Evolutionary conservation across 2,113 vertebrate genomes (phyloP), one percentile per base, ranked within the genome.

Genomic region (Spea bombifrons): DNA sequence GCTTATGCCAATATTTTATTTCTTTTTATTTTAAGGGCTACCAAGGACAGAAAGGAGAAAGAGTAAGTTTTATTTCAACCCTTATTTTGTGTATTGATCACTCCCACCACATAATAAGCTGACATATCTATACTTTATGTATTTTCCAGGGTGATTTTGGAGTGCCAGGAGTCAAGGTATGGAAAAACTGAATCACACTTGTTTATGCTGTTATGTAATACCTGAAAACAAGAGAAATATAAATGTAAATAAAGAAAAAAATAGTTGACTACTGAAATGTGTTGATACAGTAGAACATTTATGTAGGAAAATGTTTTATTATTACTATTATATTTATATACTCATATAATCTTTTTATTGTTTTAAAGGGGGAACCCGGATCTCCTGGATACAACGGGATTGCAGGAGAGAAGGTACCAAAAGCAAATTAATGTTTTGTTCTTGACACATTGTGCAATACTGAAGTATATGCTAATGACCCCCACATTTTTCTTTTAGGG

Each of bases 11-110:
- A n/a, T n/a, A 2, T 8, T 74, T 55, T 73, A 66, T 67, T 13
- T 63, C 17, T 7, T 53, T 73, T 50, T 63, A 30, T 77, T 65
- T 78, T n/a, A 66, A 84, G 83, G 83, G 83, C 10, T 15, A 61
- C 53, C n/a, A 71, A 16, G 83, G 81, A 7, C 67, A 78, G 7
- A 84, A 82, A 81, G 83, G 83, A 73, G 83, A 82, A 71, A 76
- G 81, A 69, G 83, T 84, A 75, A 75, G 75, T 30, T 71, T 4
- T 16, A 49, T 50, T 73, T 44, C 47, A 43, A n/a, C 17, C 6
- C 2, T 8, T n/a, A 4, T 45, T 47, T 64, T 13, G 47, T 48
- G 10, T 64, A 9, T 61, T 17, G 8, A 15, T 4, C 6, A 64
- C 48, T 30, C n/a, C 45, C 50, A 52, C 63, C 9, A 17, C 17